These are phyloP conservation scores for Diabrotica virgifera DNA, from an alignment of 1,140 invertebrate species.

Conservation along the genomic window DNA sequence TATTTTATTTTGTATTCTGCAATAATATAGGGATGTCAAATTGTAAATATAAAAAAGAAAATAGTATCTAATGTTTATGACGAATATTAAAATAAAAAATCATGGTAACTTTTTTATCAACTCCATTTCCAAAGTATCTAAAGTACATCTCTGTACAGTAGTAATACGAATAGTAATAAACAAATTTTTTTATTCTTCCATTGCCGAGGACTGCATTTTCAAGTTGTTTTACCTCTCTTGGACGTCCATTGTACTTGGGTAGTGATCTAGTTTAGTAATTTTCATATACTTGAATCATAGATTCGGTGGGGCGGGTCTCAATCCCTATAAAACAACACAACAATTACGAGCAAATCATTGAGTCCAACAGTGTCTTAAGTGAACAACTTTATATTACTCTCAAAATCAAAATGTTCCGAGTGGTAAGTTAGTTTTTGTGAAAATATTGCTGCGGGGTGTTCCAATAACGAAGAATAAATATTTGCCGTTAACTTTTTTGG, in stretches of 20 bases:
- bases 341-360: not conserved
- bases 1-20: too few relatives aligned
- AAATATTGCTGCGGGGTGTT: too few relatives aligned
- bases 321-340: conserved; percentile 1
- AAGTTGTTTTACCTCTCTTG: not conserved
- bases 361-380: not conserved
- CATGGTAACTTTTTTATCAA: too few relatives aligned
- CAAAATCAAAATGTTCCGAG: not conserved
- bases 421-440: not conserved
- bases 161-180: too few relatives aligned
- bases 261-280: not conserved
- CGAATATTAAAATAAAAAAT: too few relatives aligned
- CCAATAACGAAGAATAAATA: too few relatives aligned
- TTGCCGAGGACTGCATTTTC: not conserved
- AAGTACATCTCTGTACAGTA: too few relatives aligned
- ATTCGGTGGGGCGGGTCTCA: not conserved
- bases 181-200: not conserved
- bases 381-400: not conserved
- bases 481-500: too few relatives aligned
- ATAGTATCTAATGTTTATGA: too few relatives aligned
- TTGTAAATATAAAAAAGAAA: too few relatives aligned
- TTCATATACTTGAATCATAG: not conserved
- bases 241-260: not conserved
- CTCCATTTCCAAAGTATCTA: too few relatives aligned
- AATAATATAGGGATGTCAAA: too few relatives aligned